phyloP scores from a whole-genome alignment of 2,113 vertebrate genomes.

The Tonatia bakeri region DNA sequence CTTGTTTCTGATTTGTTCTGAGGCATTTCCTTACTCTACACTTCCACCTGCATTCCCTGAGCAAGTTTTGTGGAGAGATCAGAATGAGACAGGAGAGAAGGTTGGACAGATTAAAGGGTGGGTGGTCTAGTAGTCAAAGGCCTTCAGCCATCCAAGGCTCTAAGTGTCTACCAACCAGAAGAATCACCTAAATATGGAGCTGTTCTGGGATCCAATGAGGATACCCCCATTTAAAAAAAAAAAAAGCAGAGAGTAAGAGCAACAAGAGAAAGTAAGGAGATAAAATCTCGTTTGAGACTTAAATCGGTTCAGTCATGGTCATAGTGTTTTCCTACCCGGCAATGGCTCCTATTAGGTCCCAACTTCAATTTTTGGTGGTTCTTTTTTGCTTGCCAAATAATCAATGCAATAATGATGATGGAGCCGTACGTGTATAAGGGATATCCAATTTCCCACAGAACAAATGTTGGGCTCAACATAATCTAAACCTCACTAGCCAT shows the following conservation, averaged over 20 bases:
- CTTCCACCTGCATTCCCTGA: not conserved
- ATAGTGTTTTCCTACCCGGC: constrained; percentile 56
- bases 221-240: not conserved
- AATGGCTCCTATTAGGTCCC: constrained; percentile 24
- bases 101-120: not conserved
- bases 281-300: not conserved
- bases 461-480: constrained; percentile 44
- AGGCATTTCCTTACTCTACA: not conserved
- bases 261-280: not conserved
- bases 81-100: not conserved
- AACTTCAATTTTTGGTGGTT: not conserved
- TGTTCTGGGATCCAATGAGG: not conserved
- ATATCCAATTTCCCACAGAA: constrained; percentile 49
- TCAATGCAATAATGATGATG: constrained; percentile 58
- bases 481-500: constrained; percentile 41
- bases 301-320: not conserved
- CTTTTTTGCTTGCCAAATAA: constrained; percentile 68
- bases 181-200: not conserved
- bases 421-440: constrained; percentile 49
- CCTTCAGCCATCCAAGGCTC: not conserved
- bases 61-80: not conserved
- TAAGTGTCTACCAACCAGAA: not conserved
- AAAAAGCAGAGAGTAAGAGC: not conserved
- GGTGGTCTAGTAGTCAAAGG: not conserved
- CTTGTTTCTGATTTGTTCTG: not conserved